Evolutionary conservation across 2,797 vertebrate species (phyloP), one percentile per base, ranked within the genome.

Genomic region (Erpetoichthys calabaricus): DNA sequence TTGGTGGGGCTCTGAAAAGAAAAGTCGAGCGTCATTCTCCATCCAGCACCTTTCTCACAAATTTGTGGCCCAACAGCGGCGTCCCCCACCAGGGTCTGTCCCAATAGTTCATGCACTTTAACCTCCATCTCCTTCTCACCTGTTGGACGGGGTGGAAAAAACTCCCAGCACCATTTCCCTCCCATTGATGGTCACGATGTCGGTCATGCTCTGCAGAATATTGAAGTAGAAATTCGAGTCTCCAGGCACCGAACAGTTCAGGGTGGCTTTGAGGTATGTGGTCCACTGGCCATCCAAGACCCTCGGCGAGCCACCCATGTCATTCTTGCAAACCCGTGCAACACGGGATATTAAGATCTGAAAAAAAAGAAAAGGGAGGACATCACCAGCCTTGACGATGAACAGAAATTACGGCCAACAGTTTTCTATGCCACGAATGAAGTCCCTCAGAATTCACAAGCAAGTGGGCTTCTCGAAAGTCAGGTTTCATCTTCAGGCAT

Each of bases 271-370:
- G 59, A 98, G 82, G 75, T 96, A 98, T 1, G 94, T 97, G 0
- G 94, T 96, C 91, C 94, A 98, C 75, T 98, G 94, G 75, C 94
- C 96, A 78, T 98, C 94, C 66, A 98, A 79, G 60, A 98, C 93
- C 0, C 94, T 74, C 62, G 94, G 94, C 0, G 94, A 98, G 3
- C 94, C 94, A 0, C 94, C 94, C 73, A 86, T 80, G 47, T 98
- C 94, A 0, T 86, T 85, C 74, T 94, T 97, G 64, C 94, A 97
- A 62, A 97, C 93, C 0, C 94, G 81, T 2, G 89, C 89, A 75
- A 98, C 94, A 0, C 94, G 89, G 0, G 94, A 86, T 68, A 98
- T 91, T 73, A 94, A 84, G 70, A 95, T 89, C 94, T 97, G 60
- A 0, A 0, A 0, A 1, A 25, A 57, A 4, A n/a, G n/a, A n/a